A percentile compares a stretch with the other conserved stretches of the same genome.
Evolutionary conservation across 2,888 invertebrate genomes (phyloP).

Genomic region (Corbicula japonica): DNA sequence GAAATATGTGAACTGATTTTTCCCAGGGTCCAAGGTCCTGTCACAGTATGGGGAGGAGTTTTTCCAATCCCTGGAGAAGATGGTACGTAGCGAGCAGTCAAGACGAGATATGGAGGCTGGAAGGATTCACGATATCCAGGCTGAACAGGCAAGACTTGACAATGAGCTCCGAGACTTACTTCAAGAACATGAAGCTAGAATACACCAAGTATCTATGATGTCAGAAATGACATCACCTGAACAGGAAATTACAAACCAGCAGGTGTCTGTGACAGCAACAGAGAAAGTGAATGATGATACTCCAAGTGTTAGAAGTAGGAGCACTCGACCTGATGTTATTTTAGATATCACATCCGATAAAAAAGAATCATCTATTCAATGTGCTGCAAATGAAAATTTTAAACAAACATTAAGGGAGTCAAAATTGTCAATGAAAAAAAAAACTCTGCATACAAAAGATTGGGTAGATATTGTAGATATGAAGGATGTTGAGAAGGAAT

Average conservation of each 20-base stretch:
- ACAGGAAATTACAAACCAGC: constrained; percentile 10
- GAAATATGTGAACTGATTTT: no score
- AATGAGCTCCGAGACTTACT: constrained; percentile 69
- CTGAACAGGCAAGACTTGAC: constrained; percentile 72
- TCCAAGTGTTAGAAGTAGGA: neutral
- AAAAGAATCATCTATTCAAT: neutral
- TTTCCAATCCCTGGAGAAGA: constrained; percentile 69
- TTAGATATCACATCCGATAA: neutral
- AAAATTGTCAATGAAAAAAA: constrained; percentile 14
- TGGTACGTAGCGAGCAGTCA: constrained; percentile 69
- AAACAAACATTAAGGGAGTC: constrained; percentile 1
- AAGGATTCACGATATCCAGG: constrained; percentile 64
- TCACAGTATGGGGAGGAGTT: constrained; percentile 79
- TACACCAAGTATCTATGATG: constrained; percentile 42
- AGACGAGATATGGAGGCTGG: constrained; percentile 71
- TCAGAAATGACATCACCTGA: constrained; percentile 41
- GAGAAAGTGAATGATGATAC: constrained; percentile 1
- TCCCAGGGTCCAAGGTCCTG: constrained; percentile 62
- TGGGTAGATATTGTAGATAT: constrained; percentile 61
- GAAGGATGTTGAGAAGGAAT: constrained; percentile 9
- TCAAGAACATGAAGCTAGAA: constrained; percentile 68
- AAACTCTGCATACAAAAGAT: constrained; percentile 52
- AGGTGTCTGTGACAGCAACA: neutral
- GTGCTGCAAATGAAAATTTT: neutral
- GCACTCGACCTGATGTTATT: neutral